Conservation (phyloP, 2,888 invertebrate species). For the Brenthis daphne region DNA sequence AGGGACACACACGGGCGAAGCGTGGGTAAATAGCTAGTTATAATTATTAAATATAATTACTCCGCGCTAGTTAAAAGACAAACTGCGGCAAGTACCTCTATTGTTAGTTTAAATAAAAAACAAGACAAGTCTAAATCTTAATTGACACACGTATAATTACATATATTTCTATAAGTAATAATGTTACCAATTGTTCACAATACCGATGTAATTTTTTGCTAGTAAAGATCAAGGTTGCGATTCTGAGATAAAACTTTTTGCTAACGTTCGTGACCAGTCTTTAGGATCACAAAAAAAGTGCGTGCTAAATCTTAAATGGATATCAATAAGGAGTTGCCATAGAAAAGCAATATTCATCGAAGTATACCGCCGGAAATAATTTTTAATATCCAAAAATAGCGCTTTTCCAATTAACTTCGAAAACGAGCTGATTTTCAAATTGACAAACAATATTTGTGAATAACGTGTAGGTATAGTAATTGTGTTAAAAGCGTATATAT, state of each 20-base stretch:
- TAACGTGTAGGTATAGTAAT: conserved; percentile 21
- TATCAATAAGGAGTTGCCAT: conserved; percentile 55
- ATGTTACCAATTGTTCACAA: conserved; percentile 44
- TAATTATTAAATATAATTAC: not conserved
- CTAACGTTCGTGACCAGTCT: conserved; percentile 72
- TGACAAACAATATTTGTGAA: conserved; percentile 14
- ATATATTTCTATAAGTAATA: conserved; percentile 37
- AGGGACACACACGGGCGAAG: too few relatives aligned
- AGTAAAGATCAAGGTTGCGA: conserved; percentile 75
- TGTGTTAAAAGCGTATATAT: conserved; percentile 32
- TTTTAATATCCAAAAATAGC: conserved; percentile 33
- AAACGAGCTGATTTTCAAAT: conserved; percentile 5
- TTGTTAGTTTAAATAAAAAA: conserved; percentile 33
- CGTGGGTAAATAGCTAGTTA: too few relatives aligned
- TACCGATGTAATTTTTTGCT: conserved; percentile 66
- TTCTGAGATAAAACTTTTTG: conserved; percentile 73
- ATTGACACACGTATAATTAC: conserved; percentile 36
- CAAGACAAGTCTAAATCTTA: conserved; percentile 31
- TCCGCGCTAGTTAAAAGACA: not conserved
- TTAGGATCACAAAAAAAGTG: conserved; percentile 56
- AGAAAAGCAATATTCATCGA: conserved; percentile 36
- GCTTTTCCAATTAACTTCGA: conserved; percentile 11
- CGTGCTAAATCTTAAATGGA: conserved; percentile 75
- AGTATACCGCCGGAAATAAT: conserved; percentile 42
- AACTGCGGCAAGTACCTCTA: conserved; percentile 4